Base-by-base conservation (phyloP, 2,113 vertebrate genomes). In the Planiliza haematocheilus region DNA sequence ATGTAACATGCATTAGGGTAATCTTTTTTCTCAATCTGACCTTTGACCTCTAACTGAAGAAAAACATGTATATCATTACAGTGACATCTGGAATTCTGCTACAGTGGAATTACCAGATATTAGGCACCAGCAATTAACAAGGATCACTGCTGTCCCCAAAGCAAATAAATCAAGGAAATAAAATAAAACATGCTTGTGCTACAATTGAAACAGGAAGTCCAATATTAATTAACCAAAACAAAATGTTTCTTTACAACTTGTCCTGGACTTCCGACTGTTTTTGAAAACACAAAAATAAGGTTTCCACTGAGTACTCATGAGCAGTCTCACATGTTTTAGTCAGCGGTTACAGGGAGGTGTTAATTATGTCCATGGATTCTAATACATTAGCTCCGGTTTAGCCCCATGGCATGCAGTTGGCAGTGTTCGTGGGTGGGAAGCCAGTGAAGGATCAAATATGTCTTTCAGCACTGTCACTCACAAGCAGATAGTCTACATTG, bases 71-170 rank as follows among this genome's bases (percentile, higher is more conserved):
- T n/a, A n/a, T n/a, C n/a, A n/a, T n/a, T n/a, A n/a, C n/a, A n/a
- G n/a, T n/a, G n/a, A n/a, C n/a, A n/a, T n/a, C n/a, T n/a, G n/a
- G n/a, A n/a, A n/a, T n/a, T n/a, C n/a, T n/a, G n/a, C n/a, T n/a
- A n/a, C n/a, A n/a, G n/a, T 51, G 20, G 37, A 57, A 70, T 77
- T 49, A 61, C 38, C 51, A 39, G 51, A 34, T 52, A 72, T 82
- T 68, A 74, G 58, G 51, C n/a, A n/a, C n/a, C 8, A 17, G 37
- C 21, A 50, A 55, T 38, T 59, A 13, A 38, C 34, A 45, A 13
- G 2, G 37, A 65, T 64, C 17, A 43, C 59, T 10, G 34, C 5
- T 64, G 8, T 64, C 36, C 41, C 11, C 46, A 24, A 68, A 21
- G 34, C 8, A 48, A 43, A 51, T 1, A n/a, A 41, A 24, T 41